phyloP scores from a whole-genome alignment of 2,797 vertebrate genomes.

The Gobionotothen gibberifrons region DNA sequence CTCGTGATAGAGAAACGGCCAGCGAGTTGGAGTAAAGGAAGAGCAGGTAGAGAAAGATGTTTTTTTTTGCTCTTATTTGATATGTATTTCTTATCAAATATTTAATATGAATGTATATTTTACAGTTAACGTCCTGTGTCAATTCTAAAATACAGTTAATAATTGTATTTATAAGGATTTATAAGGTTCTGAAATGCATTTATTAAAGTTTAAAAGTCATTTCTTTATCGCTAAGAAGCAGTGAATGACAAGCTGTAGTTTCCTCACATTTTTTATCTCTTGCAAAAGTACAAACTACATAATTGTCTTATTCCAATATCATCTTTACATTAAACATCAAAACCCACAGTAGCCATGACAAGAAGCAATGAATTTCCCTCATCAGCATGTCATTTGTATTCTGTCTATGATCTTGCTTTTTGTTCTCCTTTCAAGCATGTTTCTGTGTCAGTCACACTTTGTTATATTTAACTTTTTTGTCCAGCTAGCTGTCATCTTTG shows the following conservation, averaged over 20 bases:
- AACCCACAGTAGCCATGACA: not conserved
- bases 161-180: not conserved
- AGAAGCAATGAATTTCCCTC: not conserved
- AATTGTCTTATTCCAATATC: not conserved
- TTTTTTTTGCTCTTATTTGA: not conserved
- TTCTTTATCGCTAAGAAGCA: not conserved
- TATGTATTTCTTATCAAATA: not conserved
- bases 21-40: not conserved
- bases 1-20: too few relatives aligned
- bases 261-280: not conserved
- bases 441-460: not conserved
- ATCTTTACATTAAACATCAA: not conserved
- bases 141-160: not conserved
- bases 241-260: not conserved
- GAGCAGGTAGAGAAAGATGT: not conserved
- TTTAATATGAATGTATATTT: not conserved
- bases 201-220: not conserved
- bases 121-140: not conserved
- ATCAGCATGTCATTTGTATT: not conserved
- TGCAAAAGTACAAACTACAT: not conserved
- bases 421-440: not conserved
- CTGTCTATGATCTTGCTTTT: not conserved
- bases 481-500: conserved; percentile 1
- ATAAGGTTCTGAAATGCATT: not conserved
- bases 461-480: not conserved